Evolutionary conservation across 2,113 vertebrate species (phyloP).

Genomic region (Irena cyanogastra): DNA sequence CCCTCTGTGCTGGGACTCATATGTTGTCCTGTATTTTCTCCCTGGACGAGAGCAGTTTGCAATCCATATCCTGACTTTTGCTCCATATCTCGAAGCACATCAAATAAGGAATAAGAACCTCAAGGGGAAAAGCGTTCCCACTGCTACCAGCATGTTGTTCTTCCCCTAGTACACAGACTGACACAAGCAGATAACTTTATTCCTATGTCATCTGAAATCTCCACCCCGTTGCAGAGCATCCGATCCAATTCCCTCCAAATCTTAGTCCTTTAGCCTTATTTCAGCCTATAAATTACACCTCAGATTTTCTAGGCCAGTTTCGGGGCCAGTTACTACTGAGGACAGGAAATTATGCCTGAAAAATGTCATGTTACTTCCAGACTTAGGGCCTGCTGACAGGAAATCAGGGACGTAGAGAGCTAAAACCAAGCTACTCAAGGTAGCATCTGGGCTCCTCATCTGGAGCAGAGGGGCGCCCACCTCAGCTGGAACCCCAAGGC

Average conservation of each 20-base stretch:
- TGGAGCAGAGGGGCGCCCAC: accelerated
- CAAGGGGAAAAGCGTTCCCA: background rate
- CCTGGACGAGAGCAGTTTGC: background rate
- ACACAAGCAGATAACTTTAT: background rate
- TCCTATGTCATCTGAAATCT: background rate
- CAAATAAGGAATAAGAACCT: slow-evolving; percentile 3
- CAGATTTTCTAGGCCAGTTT: background rate
- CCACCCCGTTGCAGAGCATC: background rate
- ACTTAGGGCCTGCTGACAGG: background rate
- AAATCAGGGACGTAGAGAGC: background rate
- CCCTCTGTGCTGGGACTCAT: background rate
- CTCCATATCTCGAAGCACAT: background rate
- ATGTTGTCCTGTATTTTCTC: background rate
- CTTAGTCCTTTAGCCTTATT: background rate
- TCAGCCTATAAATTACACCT: background rate
- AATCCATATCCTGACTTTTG: slow-evolving; percentile 1
- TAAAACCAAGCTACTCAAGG: background rate
- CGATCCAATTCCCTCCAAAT: background rate
- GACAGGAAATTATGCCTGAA: background rate
- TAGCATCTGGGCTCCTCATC: background rate
- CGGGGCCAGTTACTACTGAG: background rate
- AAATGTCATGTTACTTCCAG: background rate
- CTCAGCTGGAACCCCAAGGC: background rate
- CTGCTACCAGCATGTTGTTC: background rate
- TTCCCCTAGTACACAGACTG: background rate